Base-by-base conservation (phyloP, 2,797 vertebrate genomes). In the Anableps anableps region DNA sequence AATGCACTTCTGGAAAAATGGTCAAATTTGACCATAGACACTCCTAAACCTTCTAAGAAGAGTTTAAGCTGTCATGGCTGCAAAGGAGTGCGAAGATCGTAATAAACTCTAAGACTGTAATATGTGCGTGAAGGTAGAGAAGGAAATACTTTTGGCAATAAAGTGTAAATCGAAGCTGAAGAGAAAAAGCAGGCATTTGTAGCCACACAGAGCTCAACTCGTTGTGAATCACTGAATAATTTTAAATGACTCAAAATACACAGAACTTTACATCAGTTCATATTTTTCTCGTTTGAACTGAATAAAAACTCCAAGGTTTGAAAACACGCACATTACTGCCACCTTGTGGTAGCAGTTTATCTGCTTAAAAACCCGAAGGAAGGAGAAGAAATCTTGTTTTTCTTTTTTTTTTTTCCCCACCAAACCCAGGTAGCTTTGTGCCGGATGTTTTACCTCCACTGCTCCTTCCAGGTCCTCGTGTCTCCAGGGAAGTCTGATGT, bases 401-500 rank as follows among this genome's bases (percentile, higher is more conserved):
- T 21, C 48, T 50, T 50, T 17, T 50, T 50, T 50, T 47, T n/a
- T 6, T 3, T 6, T 3, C 45, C 7, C 51, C 9, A 55, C 23
- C 36, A 43, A 72, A 72, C 14, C 16, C 34, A 8, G 2, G 43
- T 36, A 0, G 41, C 13, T 50, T 38, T 16, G 68, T 31, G 11
- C 17, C 17, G 14, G 47, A 23, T 1, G 0, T 0, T 2, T 29
- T 92, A 96, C 96, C 97, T 98, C 94, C 79, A 99, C 80, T 0
- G 62, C 90, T 80, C 97, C 97, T 79, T 95, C 90, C 82, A 97
- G 91, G 0, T 17, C 36, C 29, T 90, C 86, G 3, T 94, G 96
- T 86, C 88, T 95, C 98, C 98, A 99, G 50, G 93, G 94, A 85
- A 98, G 90, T 43, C 83, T 91, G 80, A 97, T 80, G 79, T 86